Evolutionary conservation across 1,140 invertebrate species (phyloP).

Genomic region (Carposina sasakii): DNA sequence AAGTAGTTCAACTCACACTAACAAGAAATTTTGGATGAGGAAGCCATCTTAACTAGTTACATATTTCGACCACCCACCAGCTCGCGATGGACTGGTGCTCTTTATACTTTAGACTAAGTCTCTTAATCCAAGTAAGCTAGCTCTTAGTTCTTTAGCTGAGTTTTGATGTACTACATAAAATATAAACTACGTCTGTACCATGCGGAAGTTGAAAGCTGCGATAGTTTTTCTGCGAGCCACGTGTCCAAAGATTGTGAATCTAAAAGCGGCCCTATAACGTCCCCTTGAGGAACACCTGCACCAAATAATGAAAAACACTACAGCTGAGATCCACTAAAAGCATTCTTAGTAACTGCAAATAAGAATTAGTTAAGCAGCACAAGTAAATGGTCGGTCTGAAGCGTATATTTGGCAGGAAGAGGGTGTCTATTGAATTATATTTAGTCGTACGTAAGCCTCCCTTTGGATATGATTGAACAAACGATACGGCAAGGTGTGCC

Average conservation of each 20-base stretch:
- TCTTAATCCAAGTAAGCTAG: no score
- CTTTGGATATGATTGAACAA: conserved; percentile 55
- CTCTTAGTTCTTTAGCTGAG: no score
- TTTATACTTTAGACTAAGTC: no score
- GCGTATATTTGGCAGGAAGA: conserved; percentile 65
- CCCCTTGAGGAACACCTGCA: conserved; percentile 63
- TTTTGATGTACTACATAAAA: no score
- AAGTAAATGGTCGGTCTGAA: conserved; percentile 32
- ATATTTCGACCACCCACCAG: no score
- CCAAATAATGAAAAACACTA: conserved; percentile 11
- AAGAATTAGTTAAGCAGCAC: conserved; percentile 13
- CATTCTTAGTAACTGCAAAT: conserved; percentile 17
- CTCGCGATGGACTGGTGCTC: no score
- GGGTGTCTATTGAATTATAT: conserved; percentile 68
- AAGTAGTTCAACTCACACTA: no score
- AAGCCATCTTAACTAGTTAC: no score
- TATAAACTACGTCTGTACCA: no score
- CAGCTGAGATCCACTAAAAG: conserved; percentile 5
- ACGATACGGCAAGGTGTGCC: conserved; percentile 64
- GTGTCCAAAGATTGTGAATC: conserved; percentile 57
- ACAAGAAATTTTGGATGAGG: no score
- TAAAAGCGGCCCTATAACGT: conserved; percentile 48
- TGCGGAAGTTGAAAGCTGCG: conserved; percentile 66
- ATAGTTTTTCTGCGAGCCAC: conserved; percentile 62
- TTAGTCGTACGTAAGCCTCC: conserved; percentile 61